Evolutionary conservation across 2,888 invertebrate genomes (phyloP), one percentile per base, ranked within the genome.

Genomic region (Coenonympha arcania): DNA sequence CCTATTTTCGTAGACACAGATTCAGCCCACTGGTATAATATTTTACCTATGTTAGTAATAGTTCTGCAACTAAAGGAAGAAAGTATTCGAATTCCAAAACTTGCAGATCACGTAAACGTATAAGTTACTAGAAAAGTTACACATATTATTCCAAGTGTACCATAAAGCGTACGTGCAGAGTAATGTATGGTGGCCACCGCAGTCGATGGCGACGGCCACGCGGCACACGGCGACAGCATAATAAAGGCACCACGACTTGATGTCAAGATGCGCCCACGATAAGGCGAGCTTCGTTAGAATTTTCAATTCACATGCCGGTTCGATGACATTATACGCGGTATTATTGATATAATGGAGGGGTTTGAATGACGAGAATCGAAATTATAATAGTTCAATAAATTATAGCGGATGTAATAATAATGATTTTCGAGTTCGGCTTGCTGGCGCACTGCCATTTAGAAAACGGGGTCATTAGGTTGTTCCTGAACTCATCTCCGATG

Each of bases 191-290:
- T 60, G 78, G 61, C 77, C 80, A 79, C 76, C 78, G 65, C 65
- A 54, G 69, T 64, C 47, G 73, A 66, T 60, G 50, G 64, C 55
- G 59, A 46, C 54, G 61, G 72, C 68, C 70, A 69, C 69, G 72
- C 64, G 61, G 66, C 62, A 61, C 67, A 73, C 74, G 73, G 60
- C 65, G 64, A 64, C 69, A 65, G 76, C 76, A 82, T 80, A 76
- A 72, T 71, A 76, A 77, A 69, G 69, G 59, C 58, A 34, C 57
- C 55, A 51, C 57, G 56, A 58, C 34, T 55, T 63, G 52, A 53
- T 68, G 69, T 61, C 67, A 63, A 76, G 82, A 80, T 80, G 71
- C 73, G 71, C 79, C 76, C 76, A 80, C 76, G 82, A 81, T 81
- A 77, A 69, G 62, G 59, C 60, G 50, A 49, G 55, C 52, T 57